Evolutionary conservation across 2,797 vertebrate species (phyloP), one percentile per base, ranked within the genome.

Genomic region (Tauraco hartlaubi): DNA sequence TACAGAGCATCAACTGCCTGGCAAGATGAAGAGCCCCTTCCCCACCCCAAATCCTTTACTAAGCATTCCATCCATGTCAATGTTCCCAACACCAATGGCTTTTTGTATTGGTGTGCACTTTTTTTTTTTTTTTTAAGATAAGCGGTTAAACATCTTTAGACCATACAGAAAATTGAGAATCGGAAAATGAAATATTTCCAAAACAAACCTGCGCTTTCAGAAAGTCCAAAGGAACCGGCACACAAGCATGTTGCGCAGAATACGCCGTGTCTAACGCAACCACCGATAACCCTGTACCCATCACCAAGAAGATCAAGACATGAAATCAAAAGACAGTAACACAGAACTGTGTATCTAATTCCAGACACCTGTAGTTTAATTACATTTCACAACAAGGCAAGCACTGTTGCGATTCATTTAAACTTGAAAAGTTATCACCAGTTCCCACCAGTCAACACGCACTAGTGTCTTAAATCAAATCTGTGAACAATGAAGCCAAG

Each of bases 331-430:
- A 58, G 92, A 79, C 76, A 74, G 74, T 29, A 85, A 83, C 67
- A 92, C 29, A 78, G 25, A 90, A 90, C 93, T 39, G 61, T 39
- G 68, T 52, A 86, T 90, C 91, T 95, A 97, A 88, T 95, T 97
- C 92, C 94, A 97, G 88, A 97, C 89, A 87, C 83, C 91, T 96
- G 87, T 41, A 91, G 90, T 97, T 98, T 96, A 97, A 97, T 97
- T 91, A 96, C 90, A 96, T 78, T 97, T 97, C 98, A 98, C 97
- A 98, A 97, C 98, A 93, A 97, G 63, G 75, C 86, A 95, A 91
- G 82, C 75, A 92, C 7, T 96, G 97, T 74, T 97, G 97, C 90
- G 95, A 97, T 92, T 76, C 49, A 95, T 89, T 78, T 77, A 85
- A 97, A 89, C 83, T 94, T 88, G 66, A 94, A 96, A 82, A 95